Percentiles rank a stretch among this genome's conserved stretches.
Conservation (phyloP, 2,797 vertebrate genomes). For the Notamacropus eugenii region DNA sequence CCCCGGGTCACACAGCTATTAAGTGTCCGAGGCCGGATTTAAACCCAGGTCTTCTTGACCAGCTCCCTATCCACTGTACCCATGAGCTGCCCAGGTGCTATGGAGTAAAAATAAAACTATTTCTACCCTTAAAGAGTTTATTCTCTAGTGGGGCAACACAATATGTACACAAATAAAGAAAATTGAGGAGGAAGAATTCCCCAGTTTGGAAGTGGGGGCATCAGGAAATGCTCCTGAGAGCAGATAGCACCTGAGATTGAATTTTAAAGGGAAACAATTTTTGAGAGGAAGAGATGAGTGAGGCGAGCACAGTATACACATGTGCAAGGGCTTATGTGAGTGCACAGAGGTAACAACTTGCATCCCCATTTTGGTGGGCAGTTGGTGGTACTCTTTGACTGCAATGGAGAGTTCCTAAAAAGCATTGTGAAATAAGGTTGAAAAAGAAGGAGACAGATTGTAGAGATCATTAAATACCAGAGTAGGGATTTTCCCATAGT, state of each 20-base stretch:
- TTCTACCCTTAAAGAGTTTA: not conserved
- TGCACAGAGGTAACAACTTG: not conserved
- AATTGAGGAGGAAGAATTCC: not conserved
- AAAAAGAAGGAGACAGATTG: not conserved
- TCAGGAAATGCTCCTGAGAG: not conserved
- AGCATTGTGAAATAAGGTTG: constrained; percentile 21
- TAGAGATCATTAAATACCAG: constrained; percentile 39
- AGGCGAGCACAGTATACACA: not conserved
- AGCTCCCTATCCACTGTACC: not conserved
- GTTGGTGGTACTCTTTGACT: not conserved
- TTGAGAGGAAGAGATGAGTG: not conserved
- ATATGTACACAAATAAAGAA: not conserved
- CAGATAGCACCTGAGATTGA: not conserved
- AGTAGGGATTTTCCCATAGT: constrained; percentile 5
- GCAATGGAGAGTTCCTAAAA: constrained; percentile 22
- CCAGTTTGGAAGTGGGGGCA: not conserved
- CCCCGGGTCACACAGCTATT: not conserved
- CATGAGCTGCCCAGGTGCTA: not conserved
- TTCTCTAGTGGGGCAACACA: not conserved
- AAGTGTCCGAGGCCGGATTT: not conserved
- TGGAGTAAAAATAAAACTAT: constrained; percentile 18
- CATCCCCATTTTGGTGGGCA: not conserved
- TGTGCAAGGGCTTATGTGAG: not conserved
- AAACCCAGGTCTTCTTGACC: not conserved
- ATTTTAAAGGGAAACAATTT: not conserved